Evolutionary conservation across 2,888 invertebrate species (phyloP).

Genomic region (Plagodis pulveraria): DNA sequence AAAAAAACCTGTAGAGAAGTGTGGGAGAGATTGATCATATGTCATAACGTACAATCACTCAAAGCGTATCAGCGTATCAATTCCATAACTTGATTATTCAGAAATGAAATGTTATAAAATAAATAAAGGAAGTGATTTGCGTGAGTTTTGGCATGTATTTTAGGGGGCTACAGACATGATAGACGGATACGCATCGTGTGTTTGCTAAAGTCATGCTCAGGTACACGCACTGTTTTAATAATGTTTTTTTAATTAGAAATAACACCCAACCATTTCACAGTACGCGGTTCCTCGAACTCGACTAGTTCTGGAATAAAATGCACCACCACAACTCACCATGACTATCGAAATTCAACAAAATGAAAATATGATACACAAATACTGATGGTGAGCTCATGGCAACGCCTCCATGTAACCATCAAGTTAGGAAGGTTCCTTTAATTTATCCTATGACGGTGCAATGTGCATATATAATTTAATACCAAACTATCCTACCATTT

Average conservation of each 20-base stretch:
- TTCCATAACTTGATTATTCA: no score
- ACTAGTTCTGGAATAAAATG: constrained; percentile 39
- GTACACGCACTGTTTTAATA: constrained; percentile 24
- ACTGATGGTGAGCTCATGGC: constrained; percentile 43
- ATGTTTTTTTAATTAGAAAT: constrained; percentile 43
- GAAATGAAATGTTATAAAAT: not conserved
- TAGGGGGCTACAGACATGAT: not conserved
- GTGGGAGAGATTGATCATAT: constrained; percentile 20
- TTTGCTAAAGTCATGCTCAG: not conserved
- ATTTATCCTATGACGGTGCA: constrained; percentile 64
- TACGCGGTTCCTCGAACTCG: constrained; percentile 38
- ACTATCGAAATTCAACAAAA: constrained; percentile 40
- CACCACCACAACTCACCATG: constrained; percentile 47
- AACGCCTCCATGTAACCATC: constrained; percentile 32
- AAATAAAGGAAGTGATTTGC: not conserved
- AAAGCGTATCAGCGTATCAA: constrained; percentile 18
- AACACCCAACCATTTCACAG: constrained; percentile 40
- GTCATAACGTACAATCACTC: constrained; percentile 17
- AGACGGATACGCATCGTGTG: constrained; percentile 15
- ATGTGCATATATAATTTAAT: constrained; percentile 59
- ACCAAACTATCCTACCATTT: constrained; percentile 59
- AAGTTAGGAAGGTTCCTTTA: constrained; percentile 42
- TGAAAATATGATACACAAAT: constrained; percentile 45
- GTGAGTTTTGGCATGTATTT: not conserved
- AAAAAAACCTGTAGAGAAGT: constrained; percentile 20